Percentiles rank a stretch among this genome's conserved stretches.
Conservation (phyloP, 2,888 invertebrate species). For the Eilema sororculum region DNA sequence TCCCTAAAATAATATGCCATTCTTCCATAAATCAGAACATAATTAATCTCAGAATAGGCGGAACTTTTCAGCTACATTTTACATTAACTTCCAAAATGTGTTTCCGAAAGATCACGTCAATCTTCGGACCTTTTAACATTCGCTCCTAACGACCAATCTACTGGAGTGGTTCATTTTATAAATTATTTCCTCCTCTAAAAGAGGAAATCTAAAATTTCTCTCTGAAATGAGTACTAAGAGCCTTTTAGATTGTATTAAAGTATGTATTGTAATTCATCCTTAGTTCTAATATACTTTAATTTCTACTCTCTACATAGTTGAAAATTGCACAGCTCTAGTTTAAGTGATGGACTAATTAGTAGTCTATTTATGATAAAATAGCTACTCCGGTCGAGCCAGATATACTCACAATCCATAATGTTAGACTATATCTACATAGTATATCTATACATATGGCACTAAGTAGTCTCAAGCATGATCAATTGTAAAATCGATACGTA, state of each 20-base stretch:
- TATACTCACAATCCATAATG: no score
- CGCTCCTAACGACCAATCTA: slow-evolving; percentile 40
- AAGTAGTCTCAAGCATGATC: slow-evolving; percentile 1
- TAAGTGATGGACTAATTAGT: no score
- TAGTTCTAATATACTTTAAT: no score
- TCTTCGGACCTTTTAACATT: slow-evolving; percentile 39
- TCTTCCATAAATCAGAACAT: background rate
- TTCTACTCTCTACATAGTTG: no score
- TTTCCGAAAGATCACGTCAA: slow-evolving; percentile 32
- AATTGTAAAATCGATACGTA: slow-evolving; percentile 14
- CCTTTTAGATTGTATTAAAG: slow-evolving; percentile 4
- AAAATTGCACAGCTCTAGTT: no score
- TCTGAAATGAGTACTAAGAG: slow-evolving; percentile 10
- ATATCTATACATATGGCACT: no score
- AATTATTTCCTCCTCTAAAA: slow-evolving; percentile 43
- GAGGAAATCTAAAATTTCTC: slow-evolving; percentile 33
- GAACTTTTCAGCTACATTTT: slow-evolving; percentile 14
- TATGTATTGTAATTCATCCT: background rate
- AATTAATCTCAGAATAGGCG: slow-evolving; percentile 15
- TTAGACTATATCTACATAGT: no score
- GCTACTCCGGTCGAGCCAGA: no score
- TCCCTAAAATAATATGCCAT: background rate
- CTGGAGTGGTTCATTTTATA: slow-evolving; percentile 48
- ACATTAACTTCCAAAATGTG: slow-evolving; percentile 34
- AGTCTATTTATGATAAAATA: no score